phyloP scores from a whole-genome alignment of 2,113 vertebrate genomes.

The Pungitius pungitius region DNA sequence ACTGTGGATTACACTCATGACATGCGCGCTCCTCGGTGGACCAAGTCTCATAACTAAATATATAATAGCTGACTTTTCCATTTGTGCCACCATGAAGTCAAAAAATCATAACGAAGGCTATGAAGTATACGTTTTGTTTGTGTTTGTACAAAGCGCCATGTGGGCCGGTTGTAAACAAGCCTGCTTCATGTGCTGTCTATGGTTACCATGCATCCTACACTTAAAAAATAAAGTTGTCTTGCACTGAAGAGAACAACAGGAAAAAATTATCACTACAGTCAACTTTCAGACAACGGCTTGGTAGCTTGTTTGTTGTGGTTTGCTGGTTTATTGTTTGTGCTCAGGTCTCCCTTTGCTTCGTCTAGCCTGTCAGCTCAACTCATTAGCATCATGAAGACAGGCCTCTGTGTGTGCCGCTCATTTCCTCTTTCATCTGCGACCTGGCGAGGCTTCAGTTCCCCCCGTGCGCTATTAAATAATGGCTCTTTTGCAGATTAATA shows the following conservation, averaged over 20 bases:
- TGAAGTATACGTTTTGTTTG: too few relatives aligned
- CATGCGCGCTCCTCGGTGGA: background rate
- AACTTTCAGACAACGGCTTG: background rate
- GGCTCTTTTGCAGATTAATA: slow-evolving; percentile 75
- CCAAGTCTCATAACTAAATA: background rate
- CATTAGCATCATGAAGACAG: slow-evolving; percentile 77
- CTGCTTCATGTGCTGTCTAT: background rate
- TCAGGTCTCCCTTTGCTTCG: slow-evolving; percentile 56
- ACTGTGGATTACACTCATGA: background rate
- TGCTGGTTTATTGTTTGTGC: slow-evolving; percentile 39
- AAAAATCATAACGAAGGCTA: too few relatives aligned
- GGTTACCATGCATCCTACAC: background rate
- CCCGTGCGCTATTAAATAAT: slow-evolving; percentile 66
- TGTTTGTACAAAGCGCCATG: background rate
- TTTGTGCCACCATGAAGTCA: background rate
- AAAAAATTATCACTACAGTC: background rate
- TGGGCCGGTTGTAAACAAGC: background rate
- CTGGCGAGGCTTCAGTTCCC: slow-evolving; percentile 49
- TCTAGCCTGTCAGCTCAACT: slow-evolving; percentile 61
- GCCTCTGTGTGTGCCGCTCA: slow-evolving; percentile 53
- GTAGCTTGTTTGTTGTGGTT: slow-evolving; percentile 17
- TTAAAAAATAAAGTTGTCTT: background rate
- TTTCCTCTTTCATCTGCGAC: slow-evolving; percentile 65
- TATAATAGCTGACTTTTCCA: background rate
- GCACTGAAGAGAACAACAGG: background rate